Conservation (phyloP, 2,113 vertebrate species). For the Phyllostomus hastatus region DNA sequence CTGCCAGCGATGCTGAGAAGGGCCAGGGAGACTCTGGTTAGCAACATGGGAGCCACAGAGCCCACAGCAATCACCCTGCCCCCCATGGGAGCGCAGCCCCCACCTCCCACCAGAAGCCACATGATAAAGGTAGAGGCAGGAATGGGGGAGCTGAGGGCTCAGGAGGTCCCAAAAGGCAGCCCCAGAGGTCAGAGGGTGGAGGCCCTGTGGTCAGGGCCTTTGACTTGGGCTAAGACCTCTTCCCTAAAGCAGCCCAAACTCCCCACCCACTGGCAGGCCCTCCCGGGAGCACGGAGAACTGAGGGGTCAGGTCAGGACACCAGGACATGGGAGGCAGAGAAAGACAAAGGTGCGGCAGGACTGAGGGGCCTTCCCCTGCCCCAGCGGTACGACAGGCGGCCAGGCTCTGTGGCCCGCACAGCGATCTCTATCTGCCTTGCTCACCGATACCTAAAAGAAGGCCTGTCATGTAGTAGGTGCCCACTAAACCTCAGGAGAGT, state of each 20-base stretch:
- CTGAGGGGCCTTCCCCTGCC: neutral
- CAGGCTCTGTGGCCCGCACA: neutral
- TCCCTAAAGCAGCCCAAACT: neutral
- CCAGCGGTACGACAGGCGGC: neutral
- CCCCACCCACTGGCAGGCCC: neutral
- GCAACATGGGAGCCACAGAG: neutral
- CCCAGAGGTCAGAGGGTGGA: neutral
- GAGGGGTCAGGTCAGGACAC: neutral
- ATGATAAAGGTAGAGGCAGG: neutral
- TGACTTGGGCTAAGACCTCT: neutral
- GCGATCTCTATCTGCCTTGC: neutral
- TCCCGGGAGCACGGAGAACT: neutral
- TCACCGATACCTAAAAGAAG: neutral
- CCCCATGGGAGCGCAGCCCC: neutral
- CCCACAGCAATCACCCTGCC: neutral
- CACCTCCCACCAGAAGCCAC: neutral
- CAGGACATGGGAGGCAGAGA: neutral
- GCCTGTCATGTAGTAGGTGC: neutral
- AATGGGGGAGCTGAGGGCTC: neutral
- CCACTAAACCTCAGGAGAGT: neutral
- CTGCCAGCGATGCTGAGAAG: constrained; percentile 92
- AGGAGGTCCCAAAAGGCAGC: neutral
- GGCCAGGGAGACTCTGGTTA: constrained; percentile 45
- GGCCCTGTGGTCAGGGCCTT: neutral
- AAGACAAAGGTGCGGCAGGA: neutral